Evolutionary conservation across 2,888 invertebrate genomes (phyloP).

Genomic region (Thymelicus lineola): DNA sequence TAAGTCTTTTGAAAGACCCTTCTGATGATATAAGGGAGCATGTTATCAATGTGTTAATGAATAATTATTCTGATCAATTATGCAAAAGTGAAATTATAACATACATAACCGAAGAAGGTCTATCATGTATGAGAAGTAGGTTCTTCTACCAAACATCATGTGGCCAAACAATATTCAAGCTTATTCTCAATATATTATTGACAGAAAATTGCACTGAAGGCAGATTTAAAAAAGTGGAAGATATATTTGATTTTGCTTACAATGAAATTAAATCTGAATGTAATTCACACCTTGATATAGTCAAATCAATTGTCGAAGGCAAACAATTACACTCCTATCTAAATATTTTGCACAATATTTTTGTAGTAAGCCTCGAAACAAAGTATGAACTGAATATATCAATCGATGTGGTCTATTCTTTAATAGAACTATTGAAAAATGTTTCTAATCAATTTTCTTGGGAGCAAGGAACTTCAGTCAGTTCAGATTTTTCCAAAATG

Average conservation of each 20-base stretch:
- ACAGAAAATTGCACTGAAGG: constrained; percentile 50
- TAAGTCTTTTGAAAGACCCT: constrained; percentile 83
- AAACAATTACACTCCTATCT: constrained; percentile 82
- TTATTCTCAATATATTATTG: constrained; percentile 71
- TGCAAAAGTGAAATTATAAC: constrained; percentile 54
- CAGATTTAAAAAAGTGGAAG: constrained; percentile 58
- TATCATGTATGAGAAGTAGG: constrained; percentile 81
- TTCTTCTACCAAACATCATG: constrained; percentile 87
- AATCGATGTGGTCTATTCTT: constrained; percentile 47
- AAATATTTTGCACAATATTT: constrained; percentile 62
- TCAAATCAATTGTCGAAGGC: constrained; percentile 76
- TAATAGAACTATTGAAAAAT: constrained; percentile 60
- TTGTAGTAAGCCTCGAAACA: constrained; percentile 58
- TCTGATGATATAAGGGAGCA: constrained; percentile 86
- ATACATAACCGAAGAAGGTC: constrained; percentile 66
- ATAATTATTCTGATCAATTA: constrained; percentile 71
- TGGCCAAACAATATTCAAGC: constrained; percentile 83
- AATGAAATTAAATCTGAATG: constrained; percentile 59
- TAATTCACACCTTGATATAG: constrained; percentile 67
- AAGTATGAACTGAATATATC: constrained; percentile 54
- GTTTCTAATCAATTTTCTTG: constrained; percentile 71
- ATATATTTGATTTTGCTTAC: constrained; percentile 65
- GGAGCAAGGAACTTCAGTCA: constrained; percentile 62
- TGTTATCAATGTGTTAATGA: constrained; percentile 77
- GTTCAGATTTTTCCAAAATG: constrained; percentile 92